A percentile compares a stretch with the other conserved stretches of the same genome.
Evolutionary conservation across 2,888 invertebrate species (phyloP).

Genomic region (Thecocarcelia acutangulata): DNA sequence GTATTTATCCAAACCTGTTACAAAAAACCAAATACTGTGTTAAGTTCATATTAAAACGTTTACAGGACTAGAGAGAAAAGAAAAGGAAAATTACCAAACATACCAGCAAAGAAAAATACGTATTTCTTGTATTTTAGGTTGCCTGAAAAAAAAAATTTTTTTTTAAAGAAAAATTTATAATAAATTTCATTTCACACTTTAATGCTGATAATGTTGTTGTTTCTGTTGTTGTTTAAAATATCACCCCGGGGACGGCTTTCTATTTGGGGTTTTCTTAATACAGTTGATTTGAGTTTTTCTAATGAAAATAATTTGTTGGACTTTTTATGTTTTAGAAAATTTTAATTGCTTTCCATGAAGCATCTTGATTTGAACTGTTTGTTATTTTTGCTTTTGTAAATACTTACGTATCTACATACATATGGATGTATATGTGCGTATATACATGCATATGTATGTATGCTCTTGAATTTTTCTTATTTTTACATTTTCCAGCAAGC

Average conservation of each 20-base stretch:
- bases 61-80: too few species aligned
- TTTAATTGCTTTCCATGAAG: slow-evolving; percentile 58
- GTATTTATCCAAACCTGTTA: too few species aligned
- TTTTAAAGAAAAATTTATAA: slow-evolving; percentile 41
- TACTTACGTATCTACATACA: background rate
- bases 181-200: slow-evolving; percentile 62
- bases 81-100: background rate
- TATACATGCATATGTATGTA: background rate
- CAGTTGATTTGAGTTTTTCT: slow-evolving; percentile 22
- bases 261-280: slow-evolving; percentile 39
- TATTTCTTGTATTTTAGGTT: background rate
- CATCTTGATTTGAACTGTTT: slow-evolving; percentile 37
- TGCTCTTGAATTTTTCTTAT: background rate
- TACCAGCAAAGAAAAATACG: background rate
- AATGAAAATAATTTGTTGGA: slow-evolving; percentile 36
- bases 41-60: too few species aligned
- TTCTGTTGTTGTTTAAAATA: slow-evolving; percentile 9
- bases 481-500: slow-evolving; percentile 48
- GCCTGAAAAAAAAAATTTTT: slow-evolving; percentile 6
- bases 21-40: too few species aligned
- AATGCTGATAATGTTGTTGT: slow-evolving; percentile 22
- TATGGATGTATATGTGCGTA: background rate
- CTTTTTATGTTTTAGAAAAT: slow-evolving; percentile 34
- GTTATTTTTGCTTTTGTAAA: slow-evolving; percentile 32
- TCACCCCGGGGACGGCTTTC: slow-evolving; percentile 51